These are phyloP conservation scores for Drosophila jambulina DNA, from an alignment of 1,140 invertebrate genomes.

Conservation along the genomic window DNA sequence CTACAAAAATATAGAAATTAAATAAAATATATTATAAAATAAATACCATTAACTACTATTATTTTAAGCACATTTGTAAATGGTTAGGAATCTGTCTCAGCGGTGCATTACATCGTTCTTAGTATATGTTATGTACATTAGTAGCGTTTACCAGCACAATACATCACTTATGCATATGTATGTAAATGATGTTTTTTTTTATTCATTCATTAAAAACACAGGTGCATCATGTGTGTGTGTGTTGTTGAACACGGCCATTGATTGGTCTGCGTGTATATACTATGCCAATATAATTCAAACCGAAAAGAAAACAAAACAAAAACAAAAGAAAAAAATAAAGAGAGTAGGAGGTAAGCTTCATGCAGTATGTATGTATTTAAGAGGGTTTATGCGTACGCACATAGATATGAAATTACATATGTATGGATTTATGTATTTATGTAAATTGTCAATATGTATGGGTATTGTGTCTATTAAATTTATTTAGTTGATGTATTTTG, in stretches of 20 bases:
- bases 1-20: neutral
- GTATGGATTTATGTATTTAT: slow-evolving; percentile 13
- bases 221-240: slow-evolving; percentile 8
- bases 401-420: slow-evolving; percentile 9
- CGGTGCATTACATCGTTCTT: slow-evolving; percentile 5
- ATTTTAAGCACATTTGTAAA: slow-evolving; percentile 5
- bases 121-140: slow-evolving; percentile 16
- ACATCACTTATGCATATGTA: slow-evolving; percentile 5
- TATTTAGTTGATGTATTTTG: slow-evolving; percentile 10
- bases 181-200: slow-evolving; percentile 10
- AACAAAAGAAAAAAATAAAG: neutral
- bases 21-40: neutral
- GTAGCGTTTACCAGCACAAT: slow-evolving; percentile 6
- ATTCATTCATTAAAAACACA: neutral
- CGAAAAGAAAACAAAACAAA: neutral
- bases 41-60: neutral
- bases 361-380: slow-evolving; percentile 5
- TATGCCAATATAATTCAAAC: slow-evolving; percentile 16
- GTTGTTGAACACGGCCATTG: neutral
- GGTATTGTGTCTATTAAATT: slow-evolving; percentile 6
- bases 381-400: slow-evolving; percentile 7
- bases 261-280: slow-evolving; percentile 14
- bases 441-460: slow-evolving; percentile 15
- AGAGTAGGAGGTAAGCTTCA: neutral
- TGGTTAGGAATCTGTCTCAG: neutral